Evolutionary conservation across 2,797 vertebrate genomes (phyloP), one percentile per base, ranked within the genome.

Genomic region (Pangasius krempfi): DNA sequence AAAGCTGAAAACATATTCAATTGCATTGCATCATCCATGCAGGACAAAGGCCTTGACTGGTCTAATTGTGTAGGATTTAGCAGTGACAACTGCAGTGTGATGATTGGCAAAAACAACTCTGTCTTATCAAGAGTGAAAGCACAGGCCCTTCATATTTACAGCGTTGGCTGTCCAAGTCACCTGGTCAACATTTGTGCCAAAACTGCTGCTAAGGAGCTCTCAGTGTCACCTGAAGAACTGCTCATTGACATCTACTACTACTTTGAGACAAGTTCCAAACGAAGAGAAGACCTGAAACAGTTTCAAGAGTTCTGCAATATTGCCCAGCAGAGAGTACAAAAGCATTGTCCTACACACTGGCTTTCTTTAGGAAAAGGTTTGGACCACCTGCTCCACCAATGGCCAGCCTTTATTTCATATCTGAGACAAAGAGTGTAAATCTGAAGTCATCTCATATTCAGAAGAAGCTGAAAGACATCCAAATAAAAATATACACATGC

Each of bases 51-150:
- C 84, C 18, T 91, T 90, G 47, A 47, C 44, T 47, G 6, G 6
- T 47, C 44, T 47, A 47, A 47, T 47, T 91, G 88, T 54, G 25
- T 88, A 82, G 88, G 80, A 87, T 84, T 92, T 79, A 88, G 89
- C 87, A 91, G 70, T 91, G 86, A 90, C 88, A 91, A 89, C 54
- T 89, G 89, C 44, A 47, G 79, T 91, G 91, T 91, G 30, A 92
- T 90, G 91, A 91, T 88, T 84, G 92, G 89, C 13, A 80, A 91
- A 84, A 86, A 90, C 85, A 91, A 90, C 33, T 91, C 89, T 91
- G 87, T 92, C 72, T 91, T 88, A 68, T 90, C 85, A 87, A 91
- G 88, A 91, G 82, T 91, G 88, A 91, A 91, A 88, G 89, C 76
- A 88, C 91, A 91, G 79, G 90, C 89, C 27, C 87, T 89, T 86